Base-by-base conservation (phyloP, 2,888 invertebrate genomes). In the Ecdyonurus torrentis region DNA sequence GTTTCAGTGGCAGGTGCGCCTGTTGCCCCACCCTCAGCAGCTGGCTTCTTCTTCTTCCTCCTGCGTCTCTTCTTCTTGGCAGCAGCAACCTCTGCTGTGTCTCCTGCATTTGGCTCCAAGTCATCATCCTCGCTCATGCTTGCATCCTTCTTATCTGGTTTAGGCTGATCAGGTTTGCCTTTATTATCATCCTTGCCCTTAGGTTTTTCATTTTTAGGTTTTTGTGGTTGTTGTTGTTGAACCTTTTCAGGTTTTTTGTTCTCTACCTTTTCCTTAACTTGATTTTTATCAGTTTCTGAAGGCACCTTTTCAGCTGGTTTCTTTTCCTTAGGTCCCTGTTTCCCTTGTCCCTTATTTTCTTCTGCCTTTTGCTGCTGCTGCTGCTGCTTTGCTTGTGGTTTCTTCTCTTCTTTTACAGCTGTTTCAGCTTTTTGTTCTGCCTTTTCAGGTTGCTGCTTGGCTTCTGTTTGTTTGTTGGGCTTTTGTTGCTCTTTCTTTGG, bases 61-160 rank as follows among this genome's bases (percentile, higher is more conserved):
- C 55, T 55, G 19, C 55, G n/a, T 22, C 55, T 55, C 55, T 55
- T 55, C 55, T 55, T 55, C 55, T 55, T 55, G 10, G 55, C 55
- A 5, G 55, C 55, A 55, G 55, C n/a, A 7, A n/a, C 22, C 20
- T n/a, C 55, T 5, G 10, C 19, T 5, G 55, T 55, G n/a, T 22
- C 20, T 55, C 22, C 55, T 55, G 19, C 10, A 20, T n/a, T 20
- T 55, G 5, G 7, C 5, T 55, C 55, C 5, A 7, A 18, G 20
- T 20, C 55, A 5, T 55, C 20, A 7, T 55, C 55, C 15, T 37
- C 37, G 15, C 37, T 37, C 7, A 37, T 37, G 37, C 37, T 37
- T 5, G 15, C 37, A 55, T 55, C 55, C 7, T 55, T 22, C 55
- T 55, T 55, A 5, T 55, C n/a, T 10, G 50, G 7, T 50, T 50